Evolutionary conservation across 2,113 vertebrate species (phyloP).

Genomic region (Saccopteryx leptura): DNA sequence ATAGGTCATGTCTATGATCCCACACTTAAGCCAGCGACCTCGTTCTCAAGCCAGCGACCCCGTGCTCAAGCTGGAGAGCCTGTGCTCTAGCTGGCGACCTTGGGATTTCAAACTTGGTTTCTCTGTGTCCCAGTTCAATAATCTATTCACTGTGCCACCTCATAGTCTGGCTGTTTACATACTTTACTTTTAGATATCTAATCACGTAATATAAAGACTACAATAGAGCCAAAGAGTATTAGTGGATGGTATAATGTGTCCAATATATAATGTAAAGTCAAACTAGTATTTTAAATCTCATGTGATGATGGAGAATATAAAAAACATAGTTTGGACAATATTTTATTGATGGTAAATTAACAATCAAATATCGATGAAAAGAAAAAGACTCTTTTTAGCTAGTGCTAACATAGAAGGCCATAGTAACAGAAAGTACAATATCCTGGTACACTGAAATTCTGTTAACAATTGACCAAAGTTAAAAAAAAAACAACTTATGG

Average conservation of each 20-base stretch:
- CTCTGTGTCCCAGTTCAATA: too few species aligned
- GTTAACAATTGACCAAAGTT: neutral
- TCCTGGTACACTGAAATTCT: neutral
- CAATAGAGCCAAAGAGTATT: neutral
- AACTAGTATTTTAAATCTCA: neutral
- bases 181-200: constrained; percentile 2
- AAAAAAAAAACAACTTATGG: neutral
- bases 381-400: neutral
- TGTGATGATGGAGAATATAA: neutral
- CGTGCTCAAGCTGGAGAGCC: too few species aligned
- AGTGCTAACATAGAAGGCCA: neutral
- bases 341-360: neutral
- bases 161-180: neutral
- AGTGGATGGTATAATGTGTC: neutral
- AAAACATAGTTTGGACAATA: neutral
- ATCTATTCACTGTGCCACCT: too few species aligned
- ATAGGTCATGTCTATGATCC: too few species aligned
- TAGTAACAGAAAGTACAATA: neutral
- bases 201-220: neutral
- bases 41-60: too few species aligned
- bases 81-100: too few species aligned
- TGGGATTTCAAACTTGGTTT: too few species aligned
- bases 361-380: neutral
- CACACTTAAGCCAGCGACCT: too few species aligned
- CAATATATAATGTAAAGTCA: neutral